Percentiles rank a stretch among this genome's conserved stretches.
Conservation (phyloP, 2,888 invertebrate genomes). For the Nudaria mundana region DNA sequence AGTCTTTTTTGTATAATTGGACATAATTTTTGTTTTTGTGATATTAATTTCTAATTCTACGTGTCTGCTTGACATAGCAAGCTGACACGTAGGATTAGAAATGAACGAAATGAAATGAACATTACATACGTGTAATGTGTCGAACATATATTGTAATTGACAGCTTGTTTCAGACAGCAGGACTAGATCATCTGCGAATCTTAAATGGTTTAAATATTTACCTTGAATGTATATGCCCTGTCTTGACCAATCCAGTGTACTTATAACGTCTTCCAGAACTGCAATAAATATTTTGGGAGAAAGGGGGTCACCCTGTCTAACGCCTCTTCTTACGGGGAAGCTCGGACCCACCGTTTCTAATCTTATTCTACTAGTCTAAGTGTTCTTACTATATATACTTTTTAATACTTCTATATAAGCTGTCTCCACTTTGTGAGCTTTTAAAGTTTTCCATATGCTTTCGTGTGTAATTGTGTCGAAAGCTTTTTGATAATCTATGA, state of each 20-base stretch:
- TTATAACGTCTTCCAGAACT: not conserved
- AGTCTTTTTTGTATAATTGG: not conserved
- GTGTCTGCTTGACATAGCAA: no score
- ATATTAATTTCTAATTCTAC: not conserved
- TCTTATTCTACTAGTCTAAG: constrained; percentile 4
- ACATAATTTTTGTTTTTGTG: not conserved
- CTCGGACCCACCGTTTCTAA: constrained; percentile 5
- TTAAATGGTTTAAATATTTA: not conserved
- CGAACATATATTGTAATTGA: no score
- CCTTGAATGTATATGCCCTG: not conserved
- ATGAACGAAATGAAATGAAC: not conserved
- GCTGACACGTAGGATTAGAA: no score
- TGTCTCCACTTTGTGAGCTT: no score
- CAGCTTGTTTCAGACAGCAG: no score
- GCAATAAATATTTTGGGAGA: constrained; percentile 1
- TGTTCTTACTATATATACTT: no score
- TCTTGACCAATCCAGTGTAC: not conserved
- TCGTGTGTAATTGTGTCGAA: constrained; percentile 9
- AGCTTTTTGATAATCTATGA: no score
- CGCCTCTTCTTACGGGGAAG: constrained; percentile 2
- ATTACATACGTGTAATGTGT: not conserved
- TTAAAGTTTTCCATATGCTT: constrained; percentile 8
- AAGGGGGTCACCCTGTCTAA: constrained; percentile 6
- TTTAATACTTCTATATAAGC: no score
- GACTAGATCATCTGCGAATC: constrained; percentile 3